Percentiles rank a stretch among this genome's conserved stretches.
Conservation (phyloP, 2,888 invertebrate species). For the Synanthedon vespiformis region DNA sequence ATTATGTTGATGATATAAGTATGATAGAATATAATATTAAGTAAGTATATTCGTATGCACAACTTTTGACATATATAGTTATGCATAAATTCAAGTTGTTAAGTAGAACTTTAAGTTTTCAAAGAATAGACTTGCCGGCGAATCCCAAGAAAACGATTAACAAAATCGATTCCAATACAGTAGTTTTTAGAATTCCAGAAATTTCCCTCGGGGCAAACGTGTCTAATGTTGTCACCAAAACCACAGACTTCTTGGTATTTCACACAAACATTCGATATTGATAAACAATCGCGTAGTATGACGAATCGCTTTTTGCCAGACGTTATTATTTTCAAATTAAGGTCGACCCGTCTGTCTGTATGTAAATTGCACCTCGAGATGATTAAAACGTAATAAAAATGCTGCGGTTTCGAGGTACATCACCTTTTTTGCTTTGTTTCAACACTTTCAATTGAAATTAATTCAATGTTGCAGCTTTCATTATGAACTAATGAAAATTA, state of each 20-base stretch:
- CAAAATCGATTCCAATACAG: not conserved
- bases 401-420: not conserved
- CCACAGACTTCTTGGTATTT: conserved; percentile 41
- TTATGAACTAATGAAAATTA: too few relatives aligned
- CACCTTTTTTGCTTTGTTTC: not conserved
- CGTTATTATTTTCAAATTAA: conserved; percentile 65
- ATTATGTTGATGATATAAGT: too few relatives aligned
- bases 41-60: too few relatives aligned
- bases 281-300: conserved; percentile 22
- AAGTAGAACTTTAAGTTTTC: not conserved
- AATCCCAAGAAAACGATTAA: not conserved
- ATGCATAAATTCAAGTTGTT: too few relatives aligned
- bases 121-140: not conserved
- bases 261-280: conserved; percentile 21
- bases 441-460: not conserved
- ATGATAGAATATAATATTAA: too few relatives aligned
- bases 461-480: too few relatives aligned
- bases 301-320: conserved; percentile 35
- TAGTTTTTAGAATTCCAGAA: not conserved
- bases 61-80: too few relatives aligned
- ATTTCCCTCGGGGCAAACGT: not conserved
- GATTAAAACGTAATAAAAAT: conserved; percentile 34
- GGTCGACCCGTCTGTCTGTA: conserved; percentile 47
- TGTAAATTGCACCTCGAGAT: conserved; percentile 27
- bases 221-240: conserved; percentile 8